phyloP scores from a whole-genome alignment of 1,140 invertebrate species.

The Ostrea denselamellosa region DNA sequence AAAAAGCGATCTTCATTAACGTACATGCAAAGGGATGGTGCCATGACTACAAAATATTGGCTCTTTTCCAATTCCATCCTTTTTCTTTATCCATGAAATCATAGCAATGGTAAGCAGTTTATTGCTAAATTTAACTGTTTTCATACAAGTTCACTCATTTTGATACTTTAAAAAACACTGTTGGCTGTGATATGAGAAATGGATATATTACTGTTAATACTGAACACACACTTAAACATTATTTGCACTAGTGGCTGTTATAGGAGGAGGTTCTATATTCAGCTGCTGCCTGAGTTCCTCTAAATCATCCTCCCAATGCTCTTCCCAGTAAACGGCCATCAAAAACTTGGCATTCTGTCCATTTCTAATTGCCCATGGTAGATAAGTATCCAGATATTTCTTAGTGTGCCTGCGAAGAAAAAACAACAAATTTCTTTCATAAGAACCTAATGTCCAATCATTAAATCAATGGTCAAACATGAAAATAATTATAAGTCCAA shows the following conservation, averaged over 20 bases:
- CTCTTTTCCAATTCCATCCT: too few species aligned
- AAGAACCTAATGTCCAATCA: too few species aligned
- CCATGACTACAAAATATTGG: too few species aligned
- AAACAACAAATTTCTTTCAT: not conserved
- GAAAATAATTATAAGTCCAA: too few species aligned
- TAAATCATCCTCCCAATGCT: constrained; percentile 94
- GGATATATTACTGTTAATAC: not conserved
- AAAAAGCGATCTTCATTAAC: too few species aligned
- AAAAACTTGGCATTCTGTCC: constrained; percentile 88
- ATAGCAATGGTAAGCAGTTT: too few species aligned
- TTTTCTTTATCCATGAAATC: too few species aligned
- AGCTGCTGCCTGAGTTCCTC: constrained; percentile 85
- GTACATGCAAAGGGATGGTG: too few species aligned
- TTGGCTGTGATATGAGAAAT: not conserved
- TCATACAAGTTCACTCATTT: not conserved
- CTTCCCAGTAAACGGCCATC: constrained; percentile 93
- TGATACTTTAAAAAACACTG: not conserved
- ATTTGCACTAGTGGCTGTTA: not conserved
- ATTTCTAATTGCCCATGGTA: constrained; percentile 93
- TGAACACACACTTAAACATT: not conserved
- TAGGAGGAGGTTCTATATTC: constrained; percentile 74
- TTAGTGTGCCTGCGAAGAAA: constrained; percentile 85
- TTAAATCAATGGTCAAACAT: too few species aligned
- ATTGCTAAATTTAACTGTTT: too few species aligned
- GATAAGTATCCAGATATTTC: constrained; percentile 87